phyloP scores from a whole-genome alignment of 2,888 invertebrate genomes.

The Lasioglossum villosulum region DNA sequence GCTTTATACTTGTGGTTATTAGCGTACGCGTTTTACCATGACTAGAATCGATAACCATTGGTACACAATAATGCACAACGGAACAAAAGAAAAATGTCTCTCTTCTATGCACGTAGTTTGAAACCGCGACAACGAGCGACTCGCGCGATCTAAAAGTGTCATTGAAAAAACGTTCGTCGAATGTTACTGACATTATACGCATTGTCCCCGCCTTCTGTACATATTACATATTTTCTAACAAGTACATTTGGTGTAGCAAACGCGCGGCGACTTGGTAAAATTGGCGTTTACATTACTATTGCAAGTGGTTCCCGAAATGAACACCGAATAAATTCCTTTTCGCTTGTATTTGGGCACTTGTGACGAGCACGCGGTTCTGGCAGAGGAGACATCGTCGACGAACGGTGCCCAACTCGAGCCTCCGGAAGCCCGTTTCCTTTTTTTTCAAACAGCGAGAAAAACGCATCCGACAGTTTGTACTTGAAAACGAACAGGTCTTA shows the following conservation, averaged over 20 bases:
- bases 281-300: not conserved
- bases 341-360: not conserved
- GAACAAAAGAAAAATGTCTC: not conserved
- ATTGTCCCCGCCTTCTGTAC: not conserved
- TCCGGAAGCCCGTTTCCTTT: not conserved
- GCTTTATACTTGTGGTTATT: conserved; percentile 28
- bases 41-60: conserved; percentile 49
- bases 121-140: not conserved
- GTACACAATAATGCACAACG: not conserved
- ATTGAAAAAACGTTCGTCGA: not conserved
- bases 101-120: not conserved
- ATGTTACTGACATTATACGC: not conserved
- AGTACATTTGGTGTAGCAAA: conserved; percentile 13
- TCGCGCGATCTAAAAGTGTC: not conserved
- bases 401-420: not conserved
- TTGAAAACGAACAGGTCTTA: conserved; percentile 1
- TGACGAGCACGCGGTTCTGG: not conserved
- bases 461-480: not conserved
- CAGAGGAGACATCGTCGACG: not conserved
- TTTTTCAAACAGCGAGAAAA: not conserved
- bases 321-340: not conserved
- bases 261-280: not conserved
- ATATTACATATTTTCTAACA: not conserved
- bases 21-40: conserved; percentile 37
- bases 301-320: not conserved